Evolutionary conservation across 30 jellyfish, hydroid and myxozoan species (phyloP).

Genomic region (Rhopilema esculentum): DNA sequence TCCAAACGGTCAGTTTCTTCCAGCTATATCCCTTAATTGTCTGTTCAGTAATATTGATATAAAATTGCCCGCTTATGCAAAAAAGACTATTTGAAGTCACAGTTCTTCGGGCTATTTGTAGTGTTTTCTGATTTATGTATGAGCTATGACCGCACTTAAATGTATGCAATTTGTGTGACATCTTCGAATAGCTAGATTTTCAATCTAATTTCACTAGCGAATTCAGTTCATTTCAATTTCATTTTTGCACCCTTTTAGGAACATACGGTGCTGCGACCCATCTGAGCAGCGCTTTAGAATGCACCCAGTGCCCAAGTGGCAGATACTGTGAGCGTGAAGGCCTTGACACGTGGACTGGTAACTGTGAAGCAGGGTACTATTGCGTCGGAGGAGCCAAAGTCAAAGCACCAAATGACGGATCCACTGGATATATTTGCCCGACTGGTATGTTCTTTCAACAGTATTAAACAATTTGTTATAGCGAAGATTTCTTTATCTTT

Average conservation of each 20-base stretch:
- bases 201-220: too few relatives aligned
- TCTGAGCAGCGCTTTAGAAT: constrained; percentile 60
- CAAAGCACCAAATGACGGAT: constrained; percentile 87
- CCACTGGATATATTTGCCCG: constrained; percentile 89
- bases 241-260: constrained; percentile 32
- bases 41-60: too few relatives aligned
- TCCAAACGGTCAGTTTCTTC: constrained; percentile 64
- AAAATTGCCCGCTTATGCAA: too few relatives aligned
- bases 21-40: not conserved
- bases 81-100: too few relatives aligned
- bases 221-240: too few relatives aligned
- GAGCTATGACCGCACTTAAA: too few relatives aligned
- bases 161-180: too few relatives aligned
- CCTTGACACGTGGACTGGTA: constrained; percentile 83
- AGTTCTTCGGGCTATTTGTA: too few relatives aligned
- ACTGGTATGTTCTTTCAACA: constrained; percentile 74
- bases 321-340: constrained; percentile 90
- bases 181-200: too few relatives aligned
- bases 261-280: constrained; percentile 90
- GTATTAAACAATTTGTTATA: too few relatives aligned
- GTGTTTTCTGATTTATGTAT: too few relatives aligned
- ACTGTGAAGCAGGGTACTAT: constrained; percentile 87
- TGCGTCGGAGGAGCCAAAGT: constrained; percentile 76
- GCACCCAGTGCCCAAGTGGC: constrained; percentile 93
- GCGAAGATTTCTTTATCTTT: too few relatives aligned